Evolutionary conservation across 92 coral and sea anemone genomes (phyloP).

Genomic region (Scolanthus callimorphus): DNA sequence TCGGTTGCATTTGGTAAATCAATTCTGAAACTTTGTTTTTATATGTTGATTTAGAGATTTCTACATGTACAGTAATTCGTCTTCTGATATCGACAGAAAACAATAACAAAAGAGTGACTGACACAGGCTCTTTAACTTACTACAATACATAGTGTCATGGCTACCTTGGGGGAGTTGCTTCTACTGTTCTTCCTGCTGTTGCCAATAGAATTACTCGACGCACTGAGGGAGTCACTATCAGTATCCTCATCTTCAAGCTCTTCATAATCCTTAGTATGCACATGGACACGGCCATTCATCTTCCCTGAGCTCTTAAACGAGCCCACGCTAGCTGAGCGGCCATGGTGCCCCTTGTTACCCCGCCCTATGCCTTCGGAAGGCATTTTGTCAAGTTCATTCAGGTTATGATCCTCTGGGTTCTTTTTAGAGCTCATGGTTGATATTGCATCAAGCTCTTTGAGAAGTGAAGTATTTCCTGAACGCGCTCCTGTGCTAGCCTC

Average conservation of each 20-base stretch:
- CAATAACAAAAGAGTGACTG: too few relatives aligned
- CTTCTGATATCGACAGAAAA: too few relatives aligned
- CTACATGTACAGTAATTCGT: too few relatives aligned
- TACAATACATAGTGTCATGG: too few relatives aligned
- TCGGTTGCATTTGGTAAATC: too few relatives aligned
- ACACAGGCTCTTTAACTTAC: too few relatives aligned
- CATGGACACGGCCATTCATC: conserved; percentile 45
- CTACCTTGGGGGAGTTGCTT: conserved; percentile 89
- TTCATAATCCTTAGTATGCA: conserved; percentile 56
- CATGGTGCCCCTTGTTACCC: conserved; percentile 17
- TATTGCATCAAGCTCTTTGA: conserved; percentile 53
- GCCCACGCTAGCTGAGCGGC: conserved; percentile 40
- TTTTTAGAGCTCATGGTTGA: conserved; percentile 70
- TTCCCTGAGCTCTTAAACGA: conserved; percentile 47
- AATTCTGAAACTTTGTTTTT: too few relatives aligned
- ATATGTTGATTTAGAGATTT: too few relatives aligned
- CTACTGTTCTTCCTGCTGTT: conserved; percentile 88
- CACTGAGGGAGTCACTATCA: conserved; percentile 94
- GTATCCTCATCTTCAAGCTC: conserved; percentile 72
- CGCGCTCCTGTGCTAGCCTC: conserved; percentile 66
- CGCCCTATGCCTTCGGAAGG: conserved; percentile 48
- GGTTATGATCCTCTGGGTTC: conserved; percentile 88
- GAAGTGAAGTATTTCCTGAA: conserved; percentile 39
- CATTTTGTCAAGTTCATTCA: conserved; percentile 95
- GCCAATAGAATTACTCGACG: conserved; percentile 72